A percentile compares a stretch with the other conserved stretches of the same genome.
Conservation (phyloP, 1,140 invertebrate genomes). For the Archegozetes longisetosus region DNA sequence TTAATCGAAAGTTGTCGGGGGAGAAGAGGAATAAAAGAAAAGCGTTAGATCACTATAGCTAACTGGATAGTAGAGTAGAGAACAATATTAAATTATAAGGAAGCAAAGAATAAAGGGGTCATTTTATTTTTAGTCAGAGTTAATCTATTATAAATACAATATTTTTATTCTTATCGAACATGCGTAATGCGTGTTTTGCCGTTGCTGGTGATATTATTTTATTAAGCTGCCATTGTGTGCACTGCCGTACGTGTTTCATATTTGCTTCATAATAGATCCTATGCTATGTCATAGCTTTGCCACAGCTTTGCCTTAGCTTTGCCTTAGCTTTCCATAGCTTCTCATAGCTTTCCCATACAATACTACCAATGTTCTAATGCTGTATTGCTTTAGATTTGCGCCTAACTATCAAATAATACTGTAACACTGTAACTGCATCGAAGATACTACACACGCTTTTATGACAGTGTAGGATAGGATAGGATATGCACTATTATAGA, state of each 20-base stretch:
- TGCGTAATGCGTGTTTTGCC: not conserved
- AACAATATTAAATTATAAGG: too few relatives aligned
- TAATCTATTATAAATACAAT: not conserved
- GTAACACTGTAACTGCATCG: not conserved
- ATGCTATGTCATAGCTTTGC: too few relatives aligned
- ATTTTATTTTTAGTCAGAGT: not conserved
- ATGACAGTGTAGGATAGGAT: not conserved
- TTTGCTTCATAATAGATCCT: not conserved
- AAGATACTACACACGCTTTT: not conserved
- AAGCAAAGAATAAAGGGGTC: not conserved
- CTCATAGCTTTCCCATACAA: too few relatives aligned
- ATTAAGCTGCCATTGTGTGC: not conserved
- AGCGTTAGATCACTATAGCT: too few relatives aligned
- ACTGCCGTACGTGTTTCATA: not conserved
- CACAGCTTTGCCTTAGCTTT: too few relatives aligned
- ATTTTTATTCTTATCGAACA: not conserved
- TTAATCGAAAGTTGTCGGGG: too few relatives aligned
- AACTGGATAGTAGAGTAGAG: too few relatives aligned
- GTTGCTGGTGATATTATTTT: not conserved
- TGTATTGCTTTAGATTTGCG: not conserved
- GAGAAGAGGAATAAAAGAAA: too few relatives aligned
- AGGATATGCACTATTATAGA: not conserved
- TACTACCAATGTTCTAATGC: not conserved
- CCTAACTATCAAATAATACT: not conserved
- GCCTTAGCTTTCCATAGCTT: too few relatives aligned